These are phyloP conservation scores for Melitaea cinxia DNA, from an alignment of 1,140 invertebrate genomes.

Conservation along the genomic window DNA sequence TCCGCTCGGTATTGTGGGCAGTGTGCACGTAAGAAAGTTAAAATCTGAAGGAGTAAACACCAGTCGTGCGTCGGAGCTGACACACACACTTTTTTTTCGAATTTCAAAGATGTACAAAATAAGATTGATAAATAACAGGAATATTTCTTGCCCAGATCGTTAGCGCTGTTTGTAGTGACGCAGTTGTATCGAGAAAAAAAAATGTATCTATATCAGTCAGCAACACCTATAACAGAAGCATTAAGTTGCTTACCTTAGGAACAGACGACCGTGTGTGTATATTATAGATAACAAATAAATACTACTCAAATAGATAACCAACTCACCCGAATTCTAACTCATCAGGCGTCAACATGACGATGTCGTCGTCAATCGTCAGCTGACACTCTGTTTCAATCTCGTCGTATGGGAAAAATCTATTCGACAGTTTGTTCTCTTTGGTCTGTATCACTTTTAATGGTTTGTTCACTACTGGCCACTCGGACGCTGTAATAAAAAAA, in stretches of 20 bases:
- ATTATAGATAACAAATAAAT: too few relatives aligned
- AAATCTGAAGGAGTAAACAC: constrained; percentile 21
- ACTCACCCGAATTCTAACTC: constrained; percentile 95
- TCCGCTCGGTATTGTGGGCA: too few relatives aligned
- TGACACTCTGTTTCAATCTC: constrained; percentile 97
- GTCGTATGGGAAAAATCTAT: constrained; percentile 95
- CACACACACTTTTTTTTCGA: constrained; percentile 15
- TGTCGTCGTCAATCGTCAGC: constrained; percentile 96
- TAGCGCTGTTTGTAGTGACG: too few relatives aligned
- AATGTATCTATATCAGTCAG: too few relatives aligned
- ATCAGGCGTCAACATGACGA: constrained; percentile 96
- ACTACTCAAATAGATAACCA: constrained; percentile 26
- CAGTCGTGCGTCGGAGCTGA: constrained; percentile 24
- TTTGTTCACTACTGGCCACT: constrained; percentile 94
- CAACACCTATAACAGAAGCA: too few relatives aligned
- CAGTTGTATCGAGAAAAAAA: too few relatives aligned
- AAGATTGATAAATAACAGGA: too few relatives aligned
- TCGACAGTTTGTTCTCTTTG: constrained; percentile 95
- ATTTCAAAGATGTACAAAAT: too few relatives aligned
- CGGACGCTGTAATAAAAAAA: constrained; percentile 84
- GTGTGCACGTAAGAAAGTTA: too few relatives aligned
- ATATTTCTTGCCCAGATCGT: too few relatives aligned
- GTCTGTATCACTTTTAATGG: constrained; percentile 95
- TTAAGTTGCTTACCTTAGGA: too few relatives aligned
- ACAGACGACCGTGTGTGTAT: too few relatives aligned